Percentiles rank a stretch among this genome's conserved stretches.
Conservation (phyloP, 2,797 vertebrate species). For the Sebastes ruberrimus region DNA sequence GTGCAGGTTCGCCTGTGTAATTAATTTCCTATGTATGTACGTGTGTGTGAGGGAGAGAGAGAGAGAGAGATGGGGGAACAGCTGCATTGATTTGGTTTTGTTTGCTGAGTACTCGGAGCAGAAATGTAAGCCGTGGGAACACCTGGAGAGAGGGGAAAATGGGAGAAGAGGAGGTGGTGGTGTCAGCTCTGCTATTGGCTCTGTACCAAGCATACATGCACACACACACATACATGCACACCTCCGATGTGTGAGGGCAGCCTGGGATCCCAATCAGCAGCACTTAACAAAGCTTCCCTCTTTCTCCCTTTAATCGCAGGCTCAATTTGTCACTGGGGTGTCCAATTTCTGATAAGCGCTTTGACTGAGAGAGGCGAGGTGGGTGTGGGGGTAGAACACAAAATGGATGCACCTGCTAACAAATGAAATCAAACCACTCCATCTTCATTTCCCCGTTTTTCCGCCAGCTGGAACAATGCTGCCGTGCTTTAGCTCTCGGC, state of each 20-base stretch:
- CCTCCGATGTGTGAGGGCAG: slow-evolving; percentile 66
- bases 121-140: slow-evolving; percentile 80
- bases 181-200: slow-evolving; percentile 70
- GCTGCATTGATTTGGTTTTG: slow-evolving; percentile 80
- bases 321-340: slow-evolving; percentile 84
- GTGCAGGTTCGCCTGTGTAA: slow-evolving; percentile 26
- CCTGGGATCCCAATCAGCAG: slow-evolving; percentile 78
- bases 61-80: slow-evolving; percentile 51
- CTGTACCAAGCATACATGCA: slow-evolving; percentile 55
- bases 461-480: slow-evolving; percentile 77
- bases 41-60: slow-evolving; percentile 6
- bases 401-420: slow-evolving; percentile 87
- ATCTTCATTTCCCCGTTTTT: slow-evolving; percentile 77
- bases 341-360: slow-evolving; percentile 84
- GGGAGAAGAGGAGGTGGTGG: slow-evolving; percentile 60
- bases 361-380: slow-evolving; percentile 68
- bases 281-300: slow-evolving; percentile 81
- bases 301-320: slow-evolving; percentile 81
- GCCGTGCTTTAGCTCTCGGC: slow-evolving; percentile 62
- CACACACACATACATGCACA: slow-evolving; percentile 49
- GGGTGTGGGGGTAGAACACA: slow-evolving; percentile 67
- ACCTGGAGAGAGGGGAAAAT: slow-evolving; percentile 77
- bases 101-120: slow-evolving; percentile 73
- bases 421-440: slow-evolving; percentile 84
- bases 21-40: slow-evolving; percentile 28